A percentile compares a stretch with the other conserved stretches of the same genome.
Evolutionary conservation across 2,113 vertebrate genomes (phyloP).

Genomic region (Columba livia): DNA sequence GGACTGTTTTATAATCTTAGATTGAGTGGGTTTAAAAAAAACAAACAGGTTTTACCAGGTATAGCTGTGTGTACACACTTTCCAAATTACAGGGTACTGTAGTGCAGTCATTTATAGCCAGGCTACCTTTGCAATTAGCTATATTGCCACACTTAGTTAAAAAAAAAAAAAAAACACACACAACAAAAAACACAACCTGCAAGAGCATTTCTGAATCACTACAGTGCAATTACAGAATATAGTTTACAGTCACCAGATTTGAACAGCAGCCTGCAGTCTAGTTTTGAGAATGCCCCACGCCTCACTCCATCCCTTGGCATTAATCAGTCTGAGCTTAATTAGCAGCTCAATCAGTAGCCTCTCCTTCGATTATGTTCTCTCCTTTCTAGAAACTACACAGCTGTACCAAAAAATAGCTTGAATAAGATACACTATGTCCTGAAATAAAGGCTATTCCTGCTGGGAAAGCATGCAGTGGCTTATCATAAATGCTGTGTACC

Average conservation of each 20-base stretch:
- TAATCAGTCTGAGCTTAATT: not conserved
- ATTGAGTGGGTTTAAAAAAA: not conserved
- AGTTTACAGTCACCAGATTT: not conserved
- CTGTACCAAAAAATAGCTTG: not conserved
- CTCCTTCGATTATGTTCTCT: not conserved
- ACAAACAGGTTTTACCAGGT: constrained; percentile 50
- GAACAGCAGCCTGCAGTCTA: not conserved
- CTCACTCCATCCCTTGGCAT: not conserved
- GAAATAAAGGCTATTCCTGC: not conserved
- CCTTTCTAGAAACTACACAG: not conserved
- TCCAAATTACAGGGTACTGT: not conserved
- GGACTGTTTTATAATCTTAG: not conserved
- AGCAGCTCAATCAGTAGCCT: not conserved
- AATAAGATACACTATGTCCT: not conserved
- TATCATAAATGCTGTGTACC: not conserved
- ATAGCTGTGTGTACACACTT: constrained; percentile 12
- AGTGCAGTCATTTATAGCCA: not conserved
- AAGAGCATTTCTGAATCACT: not conserved
- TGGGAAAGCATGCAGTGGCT: not conserved
- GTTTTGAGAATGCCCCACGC: not conserved
- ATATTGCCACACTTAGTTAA: not conserved
- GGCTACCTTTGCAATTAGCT: not conserved
- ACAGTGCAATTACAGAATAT: not conserved
- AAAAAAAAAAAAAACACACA: not conserved
- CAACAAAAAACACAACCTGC: not conserved